Conservation (phyloP, 2,797 vertebrate species). For the Myotis pilosus region DNA sequence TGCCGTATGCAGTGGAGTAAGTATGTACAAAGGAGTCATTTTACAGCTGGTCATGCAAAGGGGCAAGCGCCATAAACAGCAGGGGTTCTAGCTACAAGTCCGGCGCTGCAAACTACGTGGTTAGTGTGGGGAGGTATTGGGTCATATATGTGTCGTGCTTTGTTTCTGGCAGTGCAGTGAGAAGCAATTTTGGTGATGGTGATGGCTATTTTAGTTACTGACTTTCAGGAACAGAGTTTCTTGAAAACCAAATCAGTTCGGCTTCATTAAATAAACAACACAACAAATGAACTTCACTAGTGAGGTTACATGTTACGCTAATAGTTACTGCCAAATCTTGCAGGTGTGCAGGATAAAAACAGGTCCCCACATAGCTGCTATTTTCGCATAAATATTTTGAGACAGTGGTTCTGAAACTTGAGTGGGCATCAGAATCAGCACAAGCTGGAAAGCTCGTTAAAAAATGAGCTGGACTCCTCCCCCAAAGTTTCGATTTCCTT, state of each 20-base stretch:
- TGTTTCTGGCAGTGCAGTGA: neutral
- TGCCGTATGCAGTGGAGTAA: neutral
- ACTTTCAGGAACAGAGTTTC: constrained; percentile 34
- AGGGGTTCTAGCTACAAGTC: neutral
- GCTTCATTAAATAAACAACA: neutral
- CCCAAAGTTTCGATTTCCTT: neutral
- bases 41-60: neutral
- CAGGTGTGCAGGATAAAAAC: neutral
- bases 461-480: neutral
- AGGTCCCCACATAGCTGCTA: neutral
- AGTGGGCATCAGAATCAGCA: constrained; percentile 18
- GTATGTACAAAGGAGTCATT: neutral
- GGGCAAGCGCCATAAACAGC: neutral
- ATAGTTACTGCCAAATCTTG: constrained; percentile 8
- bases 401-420: constrained; percentile 34
- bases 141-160: neutral
- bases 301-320: constrained; percentile 20
- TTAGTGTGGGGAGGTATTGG: neutral
- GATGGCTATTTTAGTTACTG: constrained; percentile 26
- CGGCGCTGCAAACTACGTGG: neutral
- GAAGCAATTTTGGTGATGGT: neutral
- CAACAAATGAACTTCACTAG: constrained; percentile 13
- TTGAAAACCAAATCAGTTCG: constrained; percentile 28
- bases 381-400: constrained; percentile 18
- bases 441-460: neutral